Conservation (phyloP, 2,888 invertebrate species). For the Disparrhopalites patrizii region DNA sequence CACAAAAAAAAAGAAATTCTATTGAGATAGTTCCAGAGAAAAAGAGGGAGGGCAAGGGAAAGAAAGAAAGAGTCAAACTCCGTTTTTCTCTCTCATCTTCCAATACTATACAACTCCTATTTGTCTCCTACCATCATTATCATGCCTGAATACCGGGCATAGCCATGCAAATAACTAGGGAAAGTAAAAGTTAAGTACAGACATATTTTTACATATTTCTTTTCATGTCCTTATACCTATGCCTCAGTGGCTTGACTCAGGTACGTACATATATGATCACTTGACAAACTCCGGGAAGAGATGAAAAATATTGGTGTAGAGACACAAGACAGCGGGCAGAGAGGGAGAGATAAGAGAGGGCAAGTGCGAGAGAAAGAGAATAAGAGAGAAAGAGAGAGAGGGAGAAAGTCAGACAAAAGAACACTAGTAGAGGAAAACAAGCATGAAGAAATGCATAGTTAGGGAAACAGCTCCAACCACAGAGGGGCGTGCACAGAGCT, state of each 20-base stretch:
- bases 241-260: too few relatives aligned
- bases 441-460: constrained; percentile 11
- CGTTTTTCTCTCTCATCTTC: neutral
- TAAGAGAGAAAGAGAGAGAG: neutral
- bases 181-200: too few relatives aligned
- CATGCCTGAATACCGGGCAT: too few relatives aligned
- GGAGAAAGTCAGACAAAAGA: neutral
- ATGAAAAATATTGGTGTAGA: too few relatives aligned
- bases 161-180: too few relatives aligned
- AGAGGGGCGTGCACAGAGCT: neutral
- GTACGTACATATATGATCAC: too few relatives aligned
- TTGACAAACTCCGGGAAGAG: too few relatives aligned
- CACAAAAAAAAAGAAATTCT: too few relatives aligned
- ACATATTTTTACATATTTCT: neutral
- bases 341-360: too few relatives aligned
- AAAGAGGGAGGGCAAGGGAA: neutral
- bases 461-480: constrained; percentile 12
- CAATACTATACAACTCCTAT: neutral
- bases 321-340: too few relatives aligned
- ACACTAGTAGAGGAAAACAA: constrained; percentile 17
- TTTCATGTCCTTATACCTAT: neutral
- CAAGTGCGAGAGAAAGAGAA: too few relatives aligned
- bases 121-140: neutral
- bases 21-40: constrained; percentile 24
- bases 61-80: neutral